phyloP scores from a whole-genome alignment of 2,888 invertebrate species.

The Rhingia campestris region DNA sequence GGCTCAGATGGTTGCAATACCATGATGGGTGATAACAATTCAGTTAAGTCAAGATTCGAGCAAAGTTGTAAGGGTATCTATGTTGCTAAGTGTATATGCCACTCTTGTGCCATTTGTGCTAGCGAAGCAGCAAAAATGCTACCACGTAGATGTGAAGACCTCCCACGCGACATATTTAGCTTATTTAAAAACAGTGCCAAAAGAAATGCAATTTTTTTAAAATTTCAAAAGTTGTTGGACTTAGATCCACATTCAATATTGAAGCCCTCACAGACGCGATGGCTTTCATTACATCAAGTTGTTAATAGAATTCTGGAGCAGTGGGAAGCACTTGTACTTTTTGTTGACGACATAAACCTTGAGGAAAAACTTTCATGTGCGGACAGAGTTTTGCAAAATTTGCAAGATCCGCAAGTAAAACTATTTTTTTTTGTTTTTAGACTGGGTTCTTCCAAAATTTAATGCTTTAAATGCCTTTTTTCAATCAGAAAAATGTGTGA shows the following conservation, averaged over 20 bases:
- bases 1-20: slow-evolving; percentile 15
- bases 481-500: no score
- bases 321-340: background rate
- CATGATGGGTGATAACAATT: slow-evolving; percentile 20
- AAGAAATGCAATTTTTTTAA: slow-evolving; percentile 11
- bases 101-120: slow-evolving; percentile 3
- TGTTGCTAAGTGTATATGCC: background rate
- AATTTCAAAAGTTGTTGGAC: slow-evolving; percentile 21
- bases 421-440: slow-evolving; percentile 7
- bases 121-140: no score
- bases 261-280: slow-evolving; percentile 16
- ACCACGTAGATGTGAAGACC: no score
- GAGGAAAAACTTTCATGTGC: background rate
- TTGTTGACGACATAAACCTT: background rate
- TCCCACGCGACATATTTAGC: no score
- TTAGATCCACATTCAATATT: slow-evolving; percentile 17
- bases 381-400: background rate
- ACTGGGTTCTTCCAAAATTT: no score
- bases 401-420: slow-evolving; percentile 8
- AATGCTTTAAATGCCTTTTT: no score
- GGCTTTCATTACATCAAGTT: slow-evolving; percentile 16
- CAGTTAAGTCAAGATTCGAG: slow-evolving; percentile 7
- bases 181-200: slow-evolving; percentile 10
- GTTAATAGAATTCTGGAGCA: background rate
- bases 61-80: slow-evolving; percentile 1